These are phyloP conservation scores for Psylliodes chrysocephalus DNA, from an alignment of 2,888 invertebrate genomes.

Conservation along the genomic window DNA sequence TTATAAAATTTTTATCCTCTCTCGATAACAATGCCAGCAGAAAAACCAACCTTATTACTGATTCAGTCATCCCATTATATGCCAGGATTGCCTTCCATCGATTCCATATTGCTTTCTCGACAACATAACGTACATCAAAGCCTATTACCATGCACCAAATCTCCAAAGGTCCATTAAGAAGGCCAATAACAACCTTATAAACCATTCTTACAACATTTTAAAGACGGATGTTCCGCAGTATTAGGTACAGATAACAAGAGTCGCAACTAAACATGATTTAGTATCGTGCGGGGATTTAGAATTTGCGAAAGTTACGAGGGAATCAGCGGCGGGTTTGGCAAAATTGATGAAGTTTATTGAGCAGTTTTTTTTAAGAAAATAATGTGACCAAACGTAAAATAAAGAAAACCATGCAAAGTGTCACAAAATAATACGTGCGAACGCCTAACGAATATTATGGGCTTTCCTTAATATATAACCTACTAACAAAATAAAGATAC, in stretches of 20 bases:
- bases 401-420: too few relatives aligned
- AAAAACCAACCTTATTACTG: not conserved
- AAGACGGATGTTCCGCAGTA: constrained; percentile 57
- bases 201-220: constrained; percentile 53
- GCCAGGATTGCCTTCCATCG: not conserved
- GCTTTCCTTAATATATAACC: too few relatives aligned
- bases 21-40: not conserved
- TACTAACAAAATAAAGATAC: too few relatives aligned
- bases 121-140: constrained; percentile 35
- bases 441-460: too few relatives aligned
- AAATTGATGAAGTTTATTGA: too few relatives aligned
- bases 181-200: constrained; percentile 58
- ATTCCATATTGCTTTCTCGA: constrained; percentile 26
- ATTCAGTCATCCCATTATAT: not conserved
- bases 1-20: too few relatives aligned
- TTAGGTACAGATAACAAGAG: constrained; percentile 58
- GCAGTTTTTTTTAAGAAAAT: too few relatives aligned
- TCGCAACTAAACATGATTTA: constrained; percentile 62
- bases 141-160: constrained; percentile 58
- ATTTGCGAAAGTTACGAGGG: not conserved
- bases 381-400: too few relatives aligned
- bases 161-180: constrained; percentile 56
- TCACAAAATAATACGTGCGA: too few relatives aligned
- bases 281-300: constrained; percentile 19
- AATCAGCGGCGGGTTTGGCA: constrained; percentile 3